These are phyloP conservation scores for Metopolophium dirhodum DNA, from an alignment of 1,140 invertebrate species.

Conservation along the genomic window DNA sequence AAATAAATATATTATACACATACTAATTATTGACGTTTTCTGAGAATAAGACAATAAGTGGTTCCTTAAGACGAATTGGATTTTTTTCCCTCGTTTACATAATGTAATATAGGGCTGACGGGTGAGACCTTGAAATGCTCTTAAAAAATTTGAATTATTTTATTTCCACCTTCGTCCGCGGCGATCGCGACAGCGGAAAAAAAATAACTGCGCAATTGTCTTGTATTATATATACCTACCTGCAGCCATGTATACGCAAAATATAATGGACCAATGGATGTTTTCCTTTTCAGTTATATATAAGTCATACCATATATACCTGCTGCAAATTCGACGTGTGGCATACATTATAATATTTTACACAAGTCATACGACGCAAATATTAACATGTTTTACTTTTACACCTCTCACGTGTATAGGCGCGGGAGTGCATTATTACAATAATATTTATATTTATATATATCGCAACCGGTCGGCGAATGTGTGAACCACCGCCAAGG, in stretches of 20 bases:
- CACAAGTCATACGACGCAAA: neutral
- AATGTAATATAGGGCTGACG: neutral
- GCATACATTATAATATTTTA: neutral
- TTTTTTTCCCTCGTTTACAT: neutral
- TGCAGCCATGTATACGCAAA: neutral
- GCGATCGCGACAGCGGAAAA: neutral
- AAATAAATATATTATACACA: neutral
- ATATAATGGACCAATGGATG: neutral
- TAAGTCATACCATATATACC: neutral
- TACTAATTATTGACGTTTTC: neutral
- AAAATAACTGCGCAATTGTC: neutral
- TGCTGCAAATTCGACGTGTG: neutral
- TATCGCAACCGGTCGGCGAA: neutral
- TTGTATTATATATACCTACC: neutral
- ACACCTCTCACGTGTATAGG: neutral
- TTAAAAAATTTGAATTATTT: conserved; percentile 28
- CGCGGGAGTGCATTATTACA: neutral
- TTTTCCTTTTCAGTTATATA: neutral
- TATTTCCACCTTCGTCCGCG: neutral
- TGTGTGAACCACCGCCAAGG: neutral
- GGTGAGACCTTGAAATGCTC: neutral
- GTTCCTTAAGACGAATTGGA: neutral
- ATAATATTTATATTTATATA: neutral
- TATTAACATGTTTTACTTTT: neutral
- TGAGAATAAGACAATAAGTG: neutral